A percentile compares a stretch with the other conserved stretches of the same genome.
Conservation (phyloP, 2,113 vertebrate species). For the Sardina pilchardus region DNA sequence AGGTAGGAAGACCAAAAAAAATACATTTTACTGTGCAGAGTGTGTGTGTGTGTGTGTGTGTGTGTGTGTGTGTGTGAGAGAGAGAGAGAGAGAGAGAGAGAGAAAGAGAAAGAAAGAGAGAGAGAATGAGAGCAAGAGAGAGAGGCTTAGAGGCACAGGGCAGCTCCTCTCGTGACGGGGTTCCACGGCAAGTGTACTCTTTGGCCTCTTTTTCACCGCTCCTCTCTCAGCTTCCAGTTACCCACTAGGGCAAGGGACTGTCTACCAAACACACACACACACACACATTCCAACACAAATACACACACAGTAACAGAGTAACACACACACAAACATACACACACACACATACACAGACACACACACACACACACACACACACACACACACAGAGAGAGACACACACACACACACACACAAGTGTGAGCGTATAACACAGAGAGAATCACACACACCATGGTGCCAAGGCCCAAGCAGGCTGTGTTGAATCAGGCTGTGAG, state of each 20-base stretch:
- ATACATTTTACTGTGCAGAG: too few species aligned
- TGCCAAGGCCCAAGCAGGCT: slow-evolving; percentile 40
- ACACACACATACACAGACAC: slow-evolving; percentile 19
- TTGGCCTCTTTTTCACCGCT: too few species aligned
- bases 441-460: slow-evolving; percentile 30
- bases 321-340: slow-evolving; percentile 24
- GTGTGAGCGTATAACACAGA: neutral
- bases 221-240: too few species aligned
- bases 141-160: neutral
- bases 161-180: too few species aligned
- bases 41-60: too few species aligned
- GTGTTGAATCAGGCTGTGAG: slow-evolving; percentile 47
- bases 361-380: slow-evolving; percentile 25
- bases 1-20: too few species aligned
- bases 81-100: neutral
- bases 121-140: neutral
- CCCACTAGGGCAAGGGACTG: neutral
- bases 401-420: neutral
- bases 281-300: slow-evolving; percentile 19
- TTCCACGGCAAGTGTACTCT: too few species aligned
- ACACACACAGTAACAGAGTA: neutral
- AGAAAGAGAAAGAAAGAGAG: slow-evolving; percentile 25
- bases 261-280: neutral
- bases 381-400: slow-evolving; percentile 22
- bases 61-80: neutral